Evolutionary conservation across 2,888 invertebrate species (phyloP), one percentile per base, ranked within the genome.

Genomic region (Lycia hirtaria): DNA sequence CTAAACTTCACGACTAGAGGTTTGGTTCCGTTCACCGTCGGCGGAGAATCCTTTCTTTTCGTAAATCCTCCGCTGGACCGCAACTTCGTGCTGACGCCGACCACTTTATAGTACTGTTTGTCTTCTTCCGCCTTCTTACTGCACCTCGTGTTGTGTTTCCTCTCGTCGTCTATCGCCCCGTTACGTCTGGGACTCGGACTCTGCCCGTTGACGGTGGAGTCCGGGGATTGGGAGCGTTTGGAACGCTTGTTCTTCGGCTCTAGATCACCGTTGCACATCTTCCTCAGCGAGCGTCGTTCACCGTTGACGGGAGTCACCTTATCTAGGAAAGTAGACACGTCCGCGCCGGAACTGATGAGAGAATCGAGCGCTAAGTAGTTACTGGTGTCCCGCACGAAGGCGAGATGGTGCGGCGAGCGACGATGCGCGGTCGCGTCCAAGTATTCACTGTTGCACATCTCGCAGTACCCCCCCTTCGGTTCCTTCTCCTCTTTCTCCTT

Each of bases 361-460:
- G 93, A 93, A 79, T 97, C 96, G 49, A 97, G 87, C 6, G 95
- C 94, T 32, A 96, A 89, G 83, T 95, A 97, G 83, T 96, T 96
- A 65, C 93, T 93, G 70, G 95, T 94, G 80, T 96, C 95, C 52
- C 94, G 93, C 26, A 95, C 95, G 81, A 96, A 95, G 64, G 94
- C 94, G 52, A 94, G 86, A 84, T 97, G 97, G 70, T 95, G 94
- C 69, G 95, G 95, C 24, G 95, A 95, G 65, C 95, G 94, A 15
- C 96, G 88, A 76, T 97, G 97, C 62, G 95, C 93, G 12, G 93
- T 93, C 10, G 96, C 89, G 74, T 94, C 95, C 57, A 93, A 93
- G 82, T 96, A 97, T 72, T 96, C 95, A 44, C 94, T 87, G 76
- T 95, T 95, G 83, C 97, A 97, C 82, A 97, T 95, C 87, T 96